A percentile compares a stretch with the other conserved stretches of the same genome.
These are phyloP conservation scores for Glyptemys insculpta DNA, from an alignment of 2,797 vertebrate genomes.

Conservation along the genomic window DNA sequence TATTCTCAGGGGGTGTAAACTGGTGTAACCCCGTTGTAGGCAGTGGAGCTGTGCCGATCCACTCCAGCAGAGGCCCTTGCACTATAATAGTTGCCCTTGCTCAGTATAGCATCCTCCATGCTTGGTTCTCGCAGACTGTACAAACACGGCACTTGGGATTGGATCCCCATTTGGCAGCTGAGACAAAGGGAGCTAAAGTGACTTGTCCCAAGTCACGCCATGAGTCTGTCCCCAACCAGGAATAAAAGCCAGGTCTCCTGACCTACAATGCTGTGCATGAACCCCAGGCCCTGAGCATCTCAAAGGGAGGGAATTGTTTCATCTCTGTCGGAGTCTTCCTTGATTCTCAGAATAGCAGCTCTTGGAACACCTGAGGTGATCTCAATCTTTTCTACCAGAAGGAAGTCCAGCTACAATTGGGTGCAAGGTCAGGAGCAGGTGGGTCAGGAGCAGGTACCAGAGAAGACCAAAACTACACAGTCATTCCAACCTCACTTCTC, in stretches of 20 bases:
- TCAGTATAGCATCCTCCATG: neutral
- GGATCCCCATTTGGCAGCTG: neutral
- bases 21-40: neutral
- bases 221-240: too few relatives aligned
- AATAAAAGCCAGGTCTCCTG: neutral
- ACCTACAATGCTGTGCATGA: neutral
- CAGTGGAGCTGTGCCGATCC: neutral
- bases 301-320: neutral
- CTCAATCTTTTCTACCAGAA: neutral
- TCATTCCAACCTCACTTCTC: neutral
- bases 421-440: neutral
- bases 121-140: neutral
- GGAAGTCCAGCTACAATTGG: neutral
- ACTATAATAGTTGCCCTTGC: neutral
- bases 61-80: neutral
- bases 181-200: neutral
- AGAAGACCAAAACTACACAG: neutral
- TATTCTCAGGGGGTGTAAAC: neutral
- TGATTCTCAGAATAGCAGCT: neutral
- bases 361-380: neutral
- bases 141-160: neutral
- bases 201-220: too few relatives aligned
- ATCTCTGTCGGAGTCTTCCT: neutral
- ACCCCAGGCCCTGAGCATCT: neutral
- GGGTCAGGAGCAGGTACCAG: neutral